Conservation (phyloP, 1,140 invertebrate species). For the Bradysia coprophila region DNA sequence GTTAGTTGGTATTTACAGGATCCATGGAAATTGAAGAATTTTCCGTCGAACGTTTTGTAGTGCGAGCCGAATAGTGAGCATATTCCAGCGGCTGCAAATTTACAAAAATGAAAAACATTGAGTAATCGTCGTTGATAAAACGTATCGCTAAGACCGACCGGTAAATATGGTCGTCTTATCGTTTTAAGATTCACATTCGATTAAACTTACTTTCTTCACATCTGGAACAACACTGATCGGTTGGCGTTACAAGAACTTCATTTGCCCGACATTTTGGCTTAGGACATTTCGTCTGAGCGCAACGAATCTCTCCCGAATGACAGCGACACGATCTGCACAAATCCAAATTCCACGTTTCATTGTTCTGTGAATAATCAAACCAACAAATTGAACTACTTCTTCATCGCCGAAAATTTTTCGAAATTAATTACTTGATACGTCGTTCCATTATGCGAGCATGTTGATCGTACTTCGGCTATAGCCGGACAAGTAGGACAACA, state of each 20-base stretch:
- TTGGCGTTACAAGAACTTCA: slow-evolving; percentile 43
- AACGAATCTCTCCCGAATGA: slow-evolving; percentile 55
- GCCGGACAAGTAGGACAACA: slow-evolving; percentile 60
- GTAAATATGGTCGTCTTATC: too few species aligned
- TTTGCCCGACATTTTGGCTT: slow-evolving; percentile 47
- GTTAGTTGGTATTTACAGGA: slow-evolving; percentile 77
- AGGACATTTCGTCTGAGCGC: slow-evolving; percentile 57
- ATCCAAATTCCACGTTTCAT: slow-evolving; percentile 69
- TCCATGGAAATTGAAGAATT: slow-evolving; percentile 79
- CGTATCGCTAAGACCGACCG: too few species aligned
- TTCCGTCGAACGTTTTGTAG: slow-evolving; percentile 84
- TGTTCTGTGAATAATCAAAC: slow-evolving; percentile 41
- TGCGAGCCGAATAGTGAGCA: slow-evolving; percentile 87
- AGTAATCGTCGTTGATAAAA: too few species aligned
- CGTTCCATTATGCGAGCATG: slow-evolving; percentile 40
- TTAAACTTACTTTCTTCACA: slow-evolving; percentile 59
- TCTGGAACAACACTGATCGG: slow-evolving; percentile 68
- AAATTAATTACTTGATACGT: slow-evolving; percentile 40
- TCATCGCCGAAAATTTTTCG: slow-evolving; percentile 1
- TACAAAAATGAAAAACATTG: slow-evolving; percentile 15
- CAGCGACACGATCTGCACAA: slow-evolving; percentile 73
- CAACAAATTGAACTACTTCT: slow-evolving; percentile 2
- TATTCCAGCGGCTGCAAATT: slow-evolving; percentile 47
- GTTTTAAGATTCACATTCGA: too few species aligned
- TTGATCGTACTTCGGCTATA: slow-evolving; percentile 36